A percentile compares a stretch with the other conserved stretches of the same genome.
Conservation (phyloP, 1,140 invertebrate genomes). For the Araneus ventricosus region DNA sequence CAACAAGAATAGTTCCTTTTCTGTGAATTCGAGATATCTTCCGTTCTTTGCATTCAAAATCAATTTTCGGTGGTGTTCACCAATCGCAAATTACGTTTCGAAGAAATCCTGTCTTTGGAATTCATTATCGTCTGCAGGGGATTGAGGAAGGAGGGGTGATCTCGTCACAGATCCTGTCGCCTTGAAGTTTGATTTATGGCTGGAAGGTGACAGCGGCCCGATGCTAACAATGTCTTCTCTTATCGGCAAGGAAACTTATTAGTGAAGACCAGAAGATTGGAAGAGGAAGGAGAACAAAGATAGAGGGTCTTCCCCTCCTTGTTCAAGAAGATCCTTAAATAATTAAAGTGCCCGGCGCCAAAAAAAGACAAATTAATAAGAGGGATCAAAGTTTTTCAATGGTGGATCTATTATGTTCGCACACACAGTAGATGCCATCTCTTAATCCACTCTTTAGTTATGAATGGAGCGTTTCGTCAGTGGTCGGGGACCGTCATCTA, state of each 20-base stretch:
- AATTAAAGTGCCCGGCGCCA: conserved; percentile 55
- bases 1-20: background rate
- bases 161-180: background rate
- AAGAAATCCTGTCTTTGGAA: background rate
- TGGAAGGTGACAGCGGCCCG: background rate
- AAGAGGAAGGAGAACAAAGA: background rate
- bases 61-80: conserved; percentile 1
- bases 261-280: background rate
- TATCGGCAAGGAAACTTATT: background rate
- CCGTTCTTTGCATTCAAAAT: background rate
- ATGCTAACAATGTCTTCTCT: conserved; percentile 42
- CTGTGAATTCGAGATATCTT: background rate
- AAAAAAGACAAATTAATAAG: conserved; percentile 48
- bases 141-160: background rate
- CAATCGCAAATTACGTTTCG: background rate
- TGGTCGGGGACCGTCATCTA: too few species aligned
- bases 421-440: conserved; percentile 36
- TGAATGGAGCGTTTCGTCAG: background rate
- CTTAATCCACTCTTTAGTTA: conserved; percentile 17
- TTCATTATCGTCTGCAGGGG: background rate
- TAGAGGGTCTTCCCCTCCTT: background rate
- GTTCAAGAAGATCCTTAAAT: conserved; percentile 30
- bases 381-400: conserved; percentile 40
- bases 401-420: conserved; percentile 31
- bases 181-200: conserved; percentile 38